Conservation (phyloP, 30 jellyfish, hydroid and myxozoan genomes). For the Aurelia aurita complex sp. Pacific region DNA sequence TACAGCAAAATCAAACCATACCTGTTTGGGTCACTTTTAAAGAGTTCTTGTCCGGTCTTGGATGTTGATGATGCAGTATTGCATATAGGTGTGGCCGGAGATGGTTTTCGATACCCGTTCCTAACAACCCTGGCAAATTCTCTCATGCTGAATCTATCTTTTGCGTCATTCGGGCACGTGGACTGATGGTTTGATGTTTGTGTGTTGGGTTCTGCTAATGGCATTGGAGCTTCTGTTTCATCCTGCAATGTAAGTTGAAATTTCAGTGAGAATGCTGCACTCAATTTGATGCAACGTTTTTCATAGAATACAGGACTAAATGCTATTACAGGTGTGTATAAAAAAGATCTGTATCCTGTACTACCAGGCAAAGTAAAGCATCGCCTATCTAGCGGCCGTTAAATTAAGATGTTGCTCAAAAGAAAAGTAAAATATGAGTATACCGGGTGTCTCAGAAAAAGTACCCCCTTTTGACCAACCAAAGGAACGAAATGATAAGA, state of each 20-base stretch:
- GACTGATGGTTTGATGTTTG: constrained; percentile 20
- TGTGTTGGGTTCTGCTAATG: not conserved
- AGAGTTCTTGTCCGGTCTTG: not conserved
- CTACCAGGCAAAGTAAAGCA: too few species aligned
- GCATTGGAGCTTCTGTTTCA: constrained; percentile 4
- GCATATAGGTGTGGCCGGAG: constrained; percentile 24
- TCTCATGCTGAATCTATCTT: constrained; percentile 34
- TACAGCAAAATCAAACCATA: not conserved
- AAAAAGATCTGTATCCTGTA: too few species aligned
- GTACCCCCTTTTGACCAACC: too few species aligned
- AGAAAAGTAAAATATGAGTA: too few species aligned
- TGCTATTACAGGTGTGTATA: too few species aligned
- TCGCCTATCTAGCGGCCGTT: too few species aligned
- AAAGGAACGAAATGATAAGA: too few species aligned
- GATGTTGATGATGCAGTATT: constrained; percentile 14
- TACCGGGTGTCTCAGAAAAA: too few species aligned
- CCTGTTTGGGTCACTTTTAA: constrained; percentile 52
- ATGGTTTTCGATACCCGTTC: constrained; percentile 50
- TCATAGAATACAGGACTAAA: too few species aligned
- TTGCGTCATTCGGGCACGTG: constrained; percentile 59
- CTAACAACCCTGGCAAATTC: constrained; percentile 67
- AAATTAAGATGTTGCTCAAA: too few species aligned
- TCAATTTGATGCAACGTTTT: too few species aligned
- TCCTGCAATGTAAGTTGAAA: not conserved
- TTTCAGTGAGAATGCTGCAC: too few species aligned